phyloP scores from a whole-genome alignment of 2,113 vertebrate species.

The Myiagra hebetior region DNA sequence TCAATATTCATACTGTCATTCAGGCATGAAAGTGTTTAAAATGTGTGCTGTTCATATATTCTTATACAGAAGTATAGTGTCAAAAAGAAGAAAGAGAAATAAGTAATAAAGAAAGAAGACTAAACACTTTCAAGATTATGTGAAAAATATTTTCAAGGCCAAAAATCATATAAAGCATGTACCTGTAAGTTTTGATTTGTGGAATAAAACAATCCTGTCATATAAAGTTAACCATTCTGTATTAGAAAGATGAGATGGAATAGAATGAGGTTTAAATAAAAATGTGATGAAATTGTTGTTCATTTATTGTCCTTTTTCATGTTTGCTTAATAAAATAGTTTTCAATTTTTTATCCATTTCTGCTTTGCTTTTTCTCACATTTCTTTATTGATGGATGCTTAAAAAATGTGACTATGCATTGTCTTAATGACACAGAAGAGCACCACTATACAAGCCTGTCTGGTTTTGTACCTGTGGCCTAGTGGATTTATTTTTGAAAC shows the following conservation, averaged over 20 bases:
- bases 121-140: not conserved
- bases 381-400: not conserved
- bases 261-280: not conserved
- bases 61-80: not conserved
- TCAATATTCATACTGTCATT: not conserved
- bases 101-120: not conserved
- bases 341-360: not conserved
- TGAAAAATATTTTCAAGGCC: not conserved
- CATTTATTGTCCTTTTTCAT: not conserved
- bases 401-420: not conserved
- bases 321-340: not conserved
- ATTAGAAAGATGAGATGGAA: not conserved
- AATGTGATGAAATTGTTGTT: not conserved
- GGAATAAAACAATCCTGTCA: not conserved
- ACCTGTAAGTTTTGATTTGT: not conserved
- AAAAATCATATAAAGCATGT: not conserved
- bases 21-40: not conserved
- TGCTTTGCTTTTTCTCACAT: not conserved
- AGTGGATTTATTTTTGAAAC: not conserved
- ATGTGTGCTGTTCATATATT: not conserved
- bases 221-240: not conserved
- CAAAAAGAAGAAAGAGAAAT: not conserved
- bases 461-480: not conserved
- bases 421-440: not conserved
- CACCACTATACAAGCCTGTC: not conserved